Evolutionary conservation across 2,888 invertebrate genomes (phyloP), one percentile per base, ranked within the genome.

Genomic region (Erebia palarica): DNA sequence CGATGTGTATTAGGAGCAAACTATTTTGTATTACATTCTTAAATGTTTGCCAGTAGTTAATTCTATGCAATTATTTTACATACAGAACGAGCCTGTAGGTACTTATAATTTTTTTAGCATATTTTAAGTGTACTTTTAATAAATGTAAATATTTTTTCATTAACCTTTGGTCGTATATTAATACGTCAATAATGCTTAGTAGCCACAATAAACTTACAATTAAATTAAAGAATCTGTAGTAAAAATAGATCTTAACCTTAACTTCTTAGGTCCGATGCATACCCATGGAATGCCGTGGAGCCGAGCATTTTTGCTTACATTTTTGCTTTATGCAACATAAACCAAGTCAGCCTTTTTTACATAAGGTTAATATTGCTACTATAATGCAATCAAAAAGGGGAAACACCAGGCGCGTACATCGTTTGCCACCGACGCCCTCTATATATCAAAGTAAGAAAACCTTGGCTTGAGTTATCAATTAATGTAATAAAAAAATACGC

Each of bases 151-250:
- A 58, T 13, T 61, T 36, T 65, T 53, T 53, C 27, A 63, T 63
- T 63, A 51, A 27, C 64, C 53, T 65, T 65, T 65, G 65, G 65
- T 65, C 53, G 36, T 16, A 44, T 47, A 47, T 47, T 11, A 47
- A 47, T 47, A 61, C 53, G 65, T 18, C 16, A 53, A 53, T 53
- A 53, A 53, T 53, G 27, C 14, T 36, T 36, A 65, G 11, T 36
- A 36, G 11, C 51, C 53, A 36, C 9, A 53, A 44, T 42, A 13
- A 27, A 60, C 60, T 60, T 61, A 61, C 44, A 47, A 47, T 61
- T 47, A 64, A 63, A 61, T 42, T 11, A 16, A 61, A 44, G 16
- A 42, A 44, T 61, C 61, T 18, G 42, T 16, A 18, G 3, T 55
- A 18, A 16, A 58, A 27, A 9, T 9, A 1, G 10, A 55, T 58